These are phyloP conservation scores for Plecturocebus donacophilus DNA, from an alignment of 2,113 vertebrate genomes.

Conservation along the genomic window DNA sequence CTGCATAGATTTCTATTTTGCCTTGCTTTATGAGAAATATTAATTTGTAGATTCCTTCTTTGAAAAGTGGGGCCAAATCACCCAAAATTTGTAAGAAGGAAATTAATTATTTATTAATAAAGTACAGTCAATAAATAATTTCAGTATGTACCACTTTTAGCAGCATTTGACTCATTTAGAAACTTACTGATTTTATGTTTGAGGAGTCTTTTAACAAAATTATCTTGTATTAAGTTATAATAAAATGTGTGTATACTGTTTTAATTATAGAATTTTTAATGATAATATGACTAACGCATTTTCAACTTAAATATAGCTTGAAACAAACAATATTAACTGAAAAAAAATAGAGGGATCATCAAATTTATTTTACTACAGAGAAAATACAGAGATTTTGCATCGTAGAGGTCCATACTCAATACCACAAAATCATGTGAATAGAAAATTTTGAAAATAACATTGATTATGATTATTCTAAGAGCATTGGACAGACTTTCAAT, in stretches of 20 bases:
- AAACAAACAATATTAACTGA: neutral
- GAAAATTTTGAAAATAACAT: neutral
- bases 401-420: neutral
- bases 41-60: neutral
- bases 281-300: neutral
- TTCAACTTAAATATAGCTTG: neutral
- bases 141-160: neutral
- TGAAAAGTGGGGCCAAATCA: neutral
- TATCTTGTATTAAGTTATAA: neutral
- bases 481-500: neutral
- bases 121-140: neutral
- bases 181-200: neutral
- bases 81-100: neutral
- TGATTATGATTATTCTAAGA: neutral
- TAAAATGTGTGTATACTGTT: neutral
- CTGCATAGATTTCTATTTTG: neutral
- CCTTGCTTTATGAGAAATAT: neutral
- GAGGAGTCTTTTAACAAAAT: neutral
- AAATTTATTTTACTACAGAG: neutral
- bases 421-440: neutral
- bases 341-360: neutral
- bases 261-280: neutral
- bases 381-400: constrained; percentile 1
- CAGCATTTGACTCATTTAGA: neutral
- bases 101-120: neutral